A percentile compares a stretch with the other conserved stretches of the same genome.
Evolutionary conservation across 2,888 invertebrate genomes (phyloP).

Genomic region (Epistrophe eligans): DNA sequence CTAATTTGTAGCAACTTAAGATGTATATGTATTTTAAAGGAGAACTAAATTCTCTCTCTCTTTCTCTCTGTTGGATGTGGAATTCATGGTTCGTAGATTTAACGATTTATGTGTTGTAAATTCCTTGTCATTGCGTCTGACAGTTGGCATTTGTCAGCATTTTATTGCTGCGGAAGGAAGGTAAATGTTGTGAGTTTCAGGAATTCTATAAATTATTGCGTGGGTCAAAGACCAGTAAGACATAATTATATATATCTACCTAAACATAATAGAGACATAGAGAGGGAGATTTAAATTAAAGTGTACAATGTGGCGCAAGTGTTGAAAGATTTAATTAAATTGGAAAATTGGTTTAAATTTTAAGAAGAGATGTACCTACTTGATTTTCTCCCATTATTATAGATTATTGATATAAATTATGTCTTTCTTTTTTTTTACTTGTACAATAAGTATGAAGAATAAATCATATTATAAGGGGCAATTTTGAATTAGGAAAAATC

Average conservation of each 20-base stretch:
- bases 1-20: slow-evolving; percentile 46
- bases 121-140: slow-evolving; percentile 44
- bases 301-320: background rate
- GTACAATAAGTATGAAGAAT: too few relatives aligned
- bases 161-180: slow-evolving; percentile 46
- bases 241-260: slow-evolving; percentile 19
- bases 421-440: too few relatives aligned
- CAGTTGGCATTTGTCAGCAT: slow-evolving; percentile 56
- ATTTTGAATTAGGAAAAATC: too few relatives aligned
- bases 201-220: slow-evolving; percentile 38
- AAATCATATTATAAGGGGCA: too few relatives aligned
- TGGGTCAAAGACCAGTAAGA: slow-evolving; percentile 27
- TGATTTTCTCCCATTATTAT: background rate
- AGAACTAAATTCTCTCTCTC: slow-evolving; percentile 9
- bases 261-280: background rate
- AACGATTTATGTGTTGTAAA: slow-evolving; percentile 65
- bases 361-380: background rate
- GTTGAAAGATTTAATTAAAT: slow-evolving; percentile 15
- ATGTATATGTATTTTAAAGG: slow-evolving; percentile 37
- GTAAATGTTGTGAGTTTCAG: slow-evolving; percentile 11
- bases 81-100: slow-evolving; percentile 65
- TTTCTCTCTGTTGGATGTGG: background rate
- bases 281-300: background rate
- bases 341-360: background rate
- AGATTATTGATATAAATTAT: background rate